Evolutionary conservation across 1,140 invertebrate genomes (phyloP), one percentile per base, ranked within the genome.

Genomic region (Heliconius hermathena): DNA sequence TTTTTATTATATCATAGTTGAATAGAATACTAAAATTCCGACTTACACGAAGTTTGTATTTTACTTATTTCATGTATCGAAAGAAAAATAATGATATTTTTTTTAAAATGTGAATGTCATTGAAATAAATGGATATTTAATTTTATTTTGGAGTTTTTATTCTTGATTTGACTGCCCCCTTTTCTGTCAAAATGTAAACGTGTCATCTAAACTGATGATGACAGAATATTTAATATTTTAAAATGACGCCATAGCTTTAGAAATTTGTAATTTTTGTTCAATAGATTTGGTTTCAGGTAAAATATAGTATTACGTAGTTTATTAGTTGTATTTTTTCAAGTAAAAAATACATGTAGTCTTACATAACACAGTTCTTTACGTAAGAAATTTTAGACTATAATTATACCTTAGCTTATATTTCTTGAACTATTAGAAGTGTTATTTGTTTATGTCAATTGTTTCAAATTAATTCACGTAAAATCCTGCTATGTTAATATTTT

Each of bases 71-170:
- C 79, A 84, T 83, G 76, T 85, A 85, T 83, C 83, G 79, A 82
- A 80, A 77, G 77, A 83, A 83, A 82, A 80, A 76, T 74, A 82
- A 83, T 75, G 76, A 73, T 84, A 84, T 86, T 88, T 88, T 87
- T 90, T 89, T 82, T 86, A 87, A n/a, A 86, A 82, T 87, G 86
- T 88, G 71, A 85, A 86, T 87, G 88, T 84, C 83, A 88, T 89
- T 88, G 84, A 88, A 90, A 88, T 90, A 92, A 90, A 90, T 89
- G 82, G 86, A 85, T 90, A 89, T 89, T 90, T 89, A 88, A 89
- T 86, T 85, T 66, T 66, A 66, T 26, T 66, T 13, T 8, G 22
- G 26, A 13, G 6, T 29, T 66, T 66, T 52, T 29, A 26, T 66
- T 66, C 60, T 66, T 66, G 60, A 5, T 66, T 29, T 66, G 22